Percentiles rank a stretch among this genome's conserved stretches.
Evolutionary conservation across 1,140 invertebrate genomes (phyloP).

Genomic region (Drosophila baimaii): DNA sequence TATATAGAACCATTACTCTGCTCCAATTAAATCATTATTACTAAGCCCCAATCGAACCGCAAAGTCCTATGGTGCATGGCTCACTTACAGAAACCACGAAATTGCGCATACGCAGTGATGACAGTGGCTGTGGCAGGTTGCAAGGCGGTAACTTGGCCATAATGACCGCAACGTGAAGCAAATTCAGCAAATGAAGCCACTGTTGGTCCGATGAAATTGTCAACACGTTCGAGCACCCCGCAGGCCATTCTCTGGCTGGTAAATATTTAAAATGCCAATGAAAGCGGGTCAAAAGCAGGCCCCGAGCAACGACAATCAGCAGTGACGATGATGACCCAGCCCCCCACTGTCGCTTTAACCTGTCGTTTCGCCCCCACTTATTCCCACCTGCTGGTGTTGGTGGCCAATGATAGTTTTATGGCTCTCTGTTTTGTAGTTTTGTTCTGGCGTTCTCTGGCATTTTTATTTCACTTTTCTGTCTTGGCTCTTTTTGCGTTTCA

Average conservation of each 20-base stretch:
- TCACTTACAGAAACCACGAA: constrained; percentile 8
- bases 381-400: constrained; percentile 39
- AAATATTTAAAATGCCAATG: constrained; percentile 74
- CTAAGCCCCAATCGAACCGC: background rate
- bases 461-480: constrained; percentile 47
- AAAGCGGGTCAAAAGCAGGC: constrained; percentile 21
- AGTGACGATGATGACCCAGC: constrained; percentile 40
- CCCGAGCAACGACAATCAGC: constrained; percentile 13
- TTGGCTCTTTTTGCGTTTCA: constrained; percentile 26
- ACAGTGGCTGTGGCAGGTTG: too few species aligned
- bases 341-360: too few species aligned
- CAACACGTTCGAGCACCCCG: constrained; percentile 28
- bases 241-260: constrained; percentile 32
- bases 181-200: constrained; percentile 20
- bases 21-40: background rate
- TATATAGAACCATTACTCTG: background rate
- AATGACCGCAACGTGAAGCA: constrained; percentile 41
- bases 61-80: background rate
- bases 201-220: constrained; percentile 41
- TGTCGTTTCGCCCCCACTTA: constrained; percentile 1
- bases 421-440: constrained; percentile 23
- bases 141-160: constrained; percentile 9
- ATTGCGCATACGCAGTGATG: constrained; percentile 34
- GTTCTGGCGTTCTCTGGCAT: constrained; percentile 21
- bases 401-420: constrained; percentile 41